These are phyloP conservation scores for Poeciliopsis presidionis DNA, from an alignment of 2,797 vertebrate species.

Conservation along the genomic window DNA sequence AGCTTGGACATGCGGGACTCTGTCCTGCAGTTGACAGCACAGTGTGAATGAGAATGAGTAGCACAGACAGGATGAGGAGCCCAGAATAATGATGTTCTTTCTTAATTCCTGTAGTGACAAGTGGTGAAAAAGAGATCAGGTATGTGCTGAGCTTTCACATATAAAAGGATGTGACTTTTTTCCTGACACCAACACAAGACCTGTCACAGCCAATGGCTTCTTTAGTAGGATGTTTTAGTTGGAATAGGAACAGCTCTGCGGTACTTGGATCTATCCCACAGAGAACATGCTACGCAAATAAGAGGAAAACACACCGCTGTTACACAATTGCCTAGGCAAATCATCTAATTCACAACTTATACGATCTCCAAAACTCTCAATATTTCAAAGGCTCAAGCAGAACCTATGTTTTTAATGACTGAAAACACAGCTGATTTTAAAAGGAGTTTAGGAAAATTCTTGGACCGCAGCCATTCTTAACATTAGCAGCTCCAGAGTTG, in stretches of 20 bases:
- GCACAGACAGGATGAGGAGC: constrained; percentile 16
- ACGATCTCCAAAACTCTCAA: too few species aligned
- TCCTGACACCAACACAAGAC: constrained; percentile 57
- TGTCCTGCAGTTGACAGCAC: constrained; percentile 76
- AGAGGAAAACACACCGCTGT: neutral
- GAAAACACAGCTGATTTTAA: neutral
- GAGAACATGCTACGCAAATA: neutral
- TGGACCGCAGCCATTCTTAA: neutral
- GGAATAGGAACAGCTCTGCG: constrained; percentile 23
- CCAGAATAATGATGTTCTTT: constrained; percentile 12
- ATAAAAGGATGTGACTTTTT: constrained; percentile 63
- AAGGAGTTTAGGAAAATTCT: neutral
- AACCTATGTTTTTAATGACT: neutral
- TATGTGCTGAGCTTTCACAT: constrained; percentile 52
- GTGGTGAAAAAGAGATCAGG: constrained; percentile 18
- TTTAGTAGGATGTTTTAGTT: constrained; percentile 32
- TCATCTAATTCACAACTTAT: neutral
- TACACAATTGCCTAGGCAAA: neutral
- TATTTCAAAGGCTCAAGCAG: neutral
- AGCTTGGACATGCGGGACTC: constrained; percentile 91
- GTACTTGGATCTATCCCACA: constrained; percentile 21
- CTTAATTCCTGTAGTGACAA: constrained; percentile 27
- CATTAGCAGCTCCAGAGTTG: neutral
- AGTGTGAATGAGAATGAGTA: constrained; percentile 33
- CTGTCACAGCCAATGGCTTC: constrained; percentile 50